Conservation (phyloP, 1,140 invertebrate genomes). For the Muscidifurax raptorellus region DNA sequence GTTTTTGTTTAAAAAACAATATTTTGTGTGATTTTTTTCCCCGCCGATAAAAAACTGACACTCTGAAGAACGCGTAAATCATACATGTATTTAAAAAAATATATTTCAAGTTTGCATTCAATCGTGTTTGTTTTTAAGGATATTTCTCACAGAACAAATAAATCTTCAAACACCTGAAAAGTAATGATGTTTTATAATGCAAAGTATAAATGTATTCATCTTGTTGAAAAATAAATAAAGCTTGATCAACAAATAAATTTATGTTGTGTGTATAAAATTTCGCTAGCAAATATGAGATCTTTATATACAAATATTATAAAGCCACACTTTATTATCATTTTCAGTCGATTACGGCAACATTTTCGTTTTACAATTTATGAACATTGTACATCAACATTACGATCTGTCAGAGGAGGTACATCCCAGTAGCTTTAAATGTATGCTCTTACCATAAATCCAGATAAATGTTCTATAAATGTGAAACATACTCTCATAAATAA, state of each 20-base stretch:
- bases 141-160: not conserved
- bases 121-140: not conserved
- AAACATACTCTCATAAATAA: too few relatives aligned
- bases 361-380: not conserved
- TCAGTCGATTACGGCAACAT: not conserved
- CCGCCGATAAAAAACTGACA: too few relatives aligned
- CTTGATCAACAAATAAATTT: constrained; percentile 4
- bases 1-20: too few relatives aligned
- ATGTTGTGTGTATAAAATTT: not conserved
- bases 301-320: not conserved
- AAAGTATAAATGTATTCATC: not conserved
- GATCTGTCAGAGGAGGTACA: not conserved
- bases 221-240: not conserved
- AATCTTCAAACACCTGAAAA: not conserved
- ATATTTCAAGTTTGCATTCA: too few relatives aligned
- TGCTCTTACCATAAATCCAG: not conserved
- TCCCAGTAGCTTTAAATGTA: not conserved
- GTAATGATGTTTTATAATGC: not conserved
- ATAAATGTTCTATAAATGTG: not conserved
- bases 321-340: not conserved
- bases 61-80: too few relatives aligned
- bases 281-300: not conserved
- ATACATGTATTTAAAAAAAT: too few relatives aligned
- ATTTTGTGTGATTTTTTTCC: too few relatives aligned
- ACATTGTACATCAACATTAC: too few relatives aligned